Evolutionary conservation across 2,888 invertebrate genomes (phyloP), one percentile per base, ranked within the genome.

Genomic region (Thyatira batis): DNA sequence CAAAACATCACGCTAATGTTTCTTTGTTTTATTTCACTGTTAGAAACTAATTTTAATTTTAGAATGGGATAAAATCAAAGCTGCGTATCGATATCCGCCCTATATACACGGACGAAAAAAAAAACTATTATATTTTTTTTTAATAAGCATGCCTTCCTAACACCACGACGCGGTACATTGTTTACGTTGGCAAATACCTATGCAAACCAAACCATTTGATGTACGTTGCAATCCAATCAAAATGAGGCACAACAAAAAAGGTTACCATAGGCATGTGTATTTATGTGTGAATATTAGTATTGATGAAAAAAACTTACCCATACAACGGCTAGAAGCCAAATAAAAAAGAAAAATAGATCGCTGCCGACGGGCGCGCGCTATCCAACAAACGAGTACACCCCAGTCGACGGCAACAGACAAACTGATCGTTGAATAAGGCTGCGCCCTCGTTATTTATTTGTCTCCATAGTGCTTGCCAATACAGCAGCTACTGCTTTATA

Each of bases 241-340:
- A 17, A 39, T 8, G 17, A 13, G 1, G 11, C 17, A 17, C 2
- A 8, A 17, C 1, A 13, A 8, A 8, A 17, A 39, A 8, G 1
- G 8, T n/a, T 39, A 39, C 0, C 1, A 39, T 17, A 0, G 39
- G 17, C 8, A 8, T 2, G n/a, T 52, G 13, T 27, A 49, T 28
- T 30, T 23, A 44, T n/a, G 4, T 23, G 8, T 49, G 46, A 39
- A 53, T 52, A 53, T 53, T 48, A 50, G 49, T 56, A 54, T 61
- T 63, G 53, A 60, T 64, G 62, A 64, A 53, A 63, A 67, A 63
- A 60, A 89, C 92, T 92, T 67, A 92, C 92, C 92, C 92, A 92
- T 92, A 92, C 92, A 92, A 92, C 85, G 92, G 92, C 92, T 89
- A 92, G 91, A 87, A 92, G 92, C 92, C 92, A 92, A 92, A 92